A percentile compares a stretch with the other conserved stretches of the same genome.
Evolutionary conservation across 1,140 invertebrate species (phyloP).

Genomic region (Megathymus violae): DNA sequence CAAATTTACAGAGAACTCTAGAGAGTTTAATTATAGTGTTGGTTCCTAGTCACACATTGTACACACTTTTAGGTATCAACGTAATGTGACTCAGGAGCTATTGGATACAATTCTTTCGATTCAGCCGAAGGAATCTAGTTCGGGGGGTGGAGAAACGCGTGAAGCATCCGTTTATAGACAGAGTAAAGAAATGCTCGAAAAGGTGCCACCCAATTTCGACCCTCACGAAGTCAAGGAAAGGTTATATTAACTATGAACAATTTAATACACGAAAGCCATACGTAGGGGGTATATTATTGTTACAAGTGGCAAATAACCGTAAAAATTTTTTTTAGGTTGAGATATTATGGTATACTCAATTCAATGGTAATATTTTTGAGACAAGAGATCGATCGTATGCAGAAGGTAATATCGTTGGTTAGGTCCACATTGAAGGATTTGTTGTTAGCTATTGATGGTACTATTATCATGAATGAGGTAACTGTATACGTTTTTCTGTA

Average conservation of each 20-base stretch:
- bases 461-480: conserved; percentile 95
- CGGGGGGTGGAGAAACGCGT: conserved; percentile 92
- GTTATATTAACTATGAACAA: too few relatives aligned
- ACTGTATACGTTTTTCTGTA: conserved; percentile 4
- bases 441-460: conserved; percentile 97
- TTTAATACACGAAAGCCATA: too few relatives aligned
- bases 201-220: conserved; percentile 95
- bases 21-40: too few relatives aligned
- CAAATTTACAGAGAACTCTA: too few relatives aligned
- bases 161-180: conserved; percentile 95
- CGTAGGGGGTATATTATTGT: too few relatives aligned
- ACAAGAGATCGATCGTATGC: conserved; percentile 98
- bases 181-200: conserved; percentile 96
- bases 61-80: conserved; percentile 90
- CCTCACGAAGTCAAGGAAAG: conserved; percentile 96
- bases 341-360: conserved; percentile 62
- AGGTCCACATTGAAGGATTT: conserved; percentile 93
- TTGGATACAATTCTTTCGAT: conserved; percentile 97
- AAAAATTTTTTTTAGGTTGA: conserved; percentile 48
- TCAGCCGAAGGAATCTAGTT: conserved; percentile 97
- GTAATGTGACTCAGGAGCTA: conserved; percentile 95
- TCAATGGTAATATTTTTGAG: conserved; percentile 85
- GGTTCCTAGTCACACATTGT: too few relatives aligned
- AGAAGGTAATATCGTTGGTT: conserved; percentile 92
- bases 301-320: too few relatives aligned